Evolutionary conservation across 2,797 vertebrate genomes (phyloP).

Genomic region (Pseudomugil tenellus): DNA sequence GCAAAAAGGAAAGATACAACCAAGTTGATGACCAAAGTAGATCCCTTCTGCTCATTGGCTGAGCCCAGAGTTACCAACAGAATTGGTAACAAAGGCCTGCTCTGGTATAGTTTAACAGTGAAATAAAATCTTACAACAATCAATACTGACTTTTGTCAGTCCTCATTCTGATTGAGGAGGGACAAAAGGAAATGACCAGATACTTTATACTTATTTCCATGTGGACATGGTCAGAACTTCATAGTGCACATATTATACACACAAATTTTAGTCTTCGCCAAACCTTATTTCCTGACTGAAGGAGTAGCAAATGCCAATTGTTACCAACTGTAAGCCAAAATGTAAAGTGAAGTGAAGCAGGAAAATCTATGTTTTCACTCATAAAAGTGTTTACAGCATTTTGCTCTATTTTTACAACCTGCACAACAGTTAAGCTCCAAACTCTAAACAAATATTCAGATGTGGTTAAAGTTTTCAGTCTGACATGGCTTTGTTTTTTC

Average conservation of each 20-base stretch:
- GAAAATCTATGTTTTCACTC: conserved; percentile 5
- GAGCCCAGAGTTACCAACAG: not conserved
- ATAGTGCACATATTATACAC: not conserved
- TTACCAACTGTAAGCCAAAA: not conserved
- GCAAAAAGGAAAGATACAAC: not conserved
- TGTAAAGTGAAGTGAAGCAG: not conserved
- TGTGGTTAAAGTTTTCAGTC: not conserved
- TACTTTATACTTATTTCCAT: not conserved
- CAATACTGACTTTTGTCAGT: not conserved
- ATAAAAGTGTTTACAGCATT: conserved; percentile 5
- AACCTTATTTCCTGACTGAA: not conserved
- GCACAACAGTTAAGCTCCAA: not conserved
- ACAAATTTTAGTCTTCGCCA: not conserved
- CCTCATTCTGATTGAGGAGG: not conserved
- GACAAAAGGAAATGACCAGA: not conserved
- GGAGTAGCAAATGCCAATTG: not conserved
- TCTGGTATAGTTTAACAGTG: not conserved
- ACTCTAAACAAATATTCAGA: not conserved
- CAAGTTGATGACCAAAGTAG: not conserved
- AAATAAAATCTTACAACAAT: not conserved
- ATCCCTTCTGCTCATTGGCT: not conserved
- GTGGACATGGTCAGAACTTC: not conserved
- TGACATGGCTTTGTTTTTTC: not conserved
- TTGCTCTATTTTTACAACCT: not conserved
- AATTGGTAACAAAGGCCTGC: not conserved